Base-by-base conservation (phyloP, 2,888 invertebrate species). In the Nymphalis c-album region DNA sequence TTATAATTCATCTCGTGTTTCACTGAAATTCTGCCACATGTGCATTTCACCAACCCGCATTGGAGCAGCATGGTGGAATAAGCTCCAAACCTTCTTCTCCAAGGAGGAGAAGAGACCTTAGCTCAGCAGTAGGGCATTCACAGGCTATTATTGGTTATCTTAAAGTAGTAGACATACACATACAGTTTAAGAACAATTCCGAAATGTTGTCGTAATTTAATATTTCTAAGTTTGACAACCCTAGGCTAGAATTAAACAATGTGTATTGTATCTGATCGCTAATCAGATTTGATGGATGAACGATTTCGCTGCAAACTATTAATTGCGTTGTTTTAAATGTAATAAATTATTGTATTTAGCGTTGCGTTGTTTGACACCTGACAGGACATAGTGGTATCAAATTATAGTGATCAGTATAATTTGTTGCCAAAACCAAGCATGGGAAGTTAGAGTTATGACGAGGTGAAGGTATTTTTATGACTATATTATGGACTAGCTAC, bases 261-360 rank as follows among this genome's bases (percentile, higher is more conserved):
- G 60, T 48, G 65, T 48, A 66, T 66, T 61, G 65, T 66, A 60
- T 60, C 61, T 60, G 55, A 31, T 60, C 40, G 47, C 65, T 66
- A 61, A 66, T 66, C 65, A 60, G 65, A 53, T 50, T 53, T 66
- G 65, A 66, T 66, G 60, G 65, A 66, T 66, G 65, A 61, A 61
- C 47, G 60, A 66, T 20, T 60, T 18, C 40, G n/a, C 55, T 66
- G 48, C 26, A 48, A 61, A 55, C 60, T 40, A 61, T 61, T 66
- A 61, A 51, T 47, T 57, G 48, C 40, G 55, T 57, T 22, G 47
- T 47, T 53, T 46, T 60, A 60, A 20, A 45, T 22, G 51, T 13
- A 20, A 45, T 60, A 35, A 13, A 60, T 53, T 51, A 46, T 50
- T 53, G 40, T 16, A 53, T 51, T 20, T 31, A 55, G 10, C 18